These are phyloP conservation scores for Okamejei kenojei DNA, from an alignment of 2,797 vertebrate genomes.

Conservation along the genomic window DNA sequence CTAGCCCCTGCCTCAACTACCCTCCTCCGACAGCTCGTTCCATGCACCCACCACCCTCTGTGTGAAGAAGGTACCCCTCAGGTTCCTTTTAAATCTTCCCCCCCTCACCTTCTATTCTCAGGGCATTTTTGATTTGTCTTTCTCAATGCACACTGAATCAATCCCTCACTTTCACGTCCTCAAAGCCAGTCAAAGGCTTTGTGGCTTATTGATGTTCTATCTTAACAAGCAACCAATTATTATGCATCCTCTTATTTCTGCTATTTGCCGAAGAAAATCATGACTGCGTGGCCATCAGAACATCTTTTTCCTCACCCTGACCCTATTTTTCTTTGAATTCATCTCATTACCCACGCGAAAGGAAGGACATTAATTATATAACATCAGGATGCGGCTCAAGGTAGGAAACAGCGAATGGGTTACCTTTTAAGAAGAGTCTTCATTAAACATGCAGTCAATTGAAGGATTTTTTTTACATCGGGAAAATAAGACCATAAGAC, in stretches of 20 bases:
- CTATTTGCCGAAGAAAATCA: not conserved
- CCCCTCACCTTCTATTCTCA: not conserved
- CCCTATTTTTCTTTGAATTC: not conserved
- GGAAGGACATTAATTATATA: not conserved
- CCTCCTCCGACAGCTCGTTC: too few relatives aligned
- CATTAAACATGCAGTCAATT: not conserved
- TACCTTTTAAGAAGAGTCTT: not conserved
- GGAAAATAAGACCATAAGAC: not conserved
- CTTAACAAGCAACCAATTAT: not conserved
- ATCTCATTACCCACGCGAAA: not conserved
- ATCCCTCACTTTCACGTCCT: not conserved
- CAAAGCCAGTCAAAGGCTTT: not conserved
- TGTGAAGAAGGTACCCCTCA: too few relatives aligned
- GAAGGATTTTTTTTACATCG: not conserved
- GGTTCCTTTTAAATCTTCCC: too few relatives aligned
- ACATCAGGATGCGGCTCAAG: not conserved
- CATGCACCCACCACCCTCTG: too few relatives aligned
- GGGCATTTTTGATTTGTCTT: not conserved
- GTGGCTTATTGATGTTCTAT: not conserved
- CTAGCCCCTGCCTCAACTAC: too few relatives aligned
- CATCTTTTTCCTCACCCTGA: not conserved
- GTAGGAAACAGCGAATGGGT: not conserved
- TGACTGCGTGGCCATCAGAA: too few relatives aligned
- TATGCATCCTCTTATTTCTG: not conserved
- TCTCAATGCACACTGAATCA: not conserved